Conservation (phyloP, 2,113 vertebrate genomes). For the Hirundichthys speculiger region DNA sequence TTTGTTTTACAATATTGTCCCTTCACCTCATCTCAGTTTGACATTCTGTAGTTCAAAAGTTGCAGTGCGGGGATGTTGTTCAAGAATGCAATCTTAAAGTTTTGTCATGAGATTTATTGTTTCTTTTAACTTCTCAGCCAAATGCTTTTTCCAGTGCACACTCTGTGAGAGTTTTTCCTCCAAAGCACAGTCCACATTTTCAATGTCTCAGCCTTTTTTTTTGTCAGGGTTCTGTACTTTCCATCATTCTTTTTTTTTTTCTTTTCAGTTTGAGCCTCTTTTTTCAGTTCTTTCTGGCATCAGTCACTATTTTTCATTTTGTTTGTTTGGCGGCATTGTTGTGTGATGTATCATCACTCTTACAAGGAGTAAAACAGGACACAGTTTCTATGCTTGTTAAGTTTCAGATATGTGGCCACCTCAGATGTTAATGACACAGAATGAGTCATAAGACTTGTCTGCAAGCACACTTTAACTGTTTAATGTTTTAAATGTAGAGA, state of each 20-base stretch:
- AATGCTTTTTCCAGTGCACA: slow-evolving; percentile 29
- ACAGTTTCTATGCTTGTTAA: background rate
- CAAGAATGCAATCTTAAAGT: slow-evolving; percentile 6
- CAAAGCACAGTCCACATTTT: slow-evolving; percentile 29
- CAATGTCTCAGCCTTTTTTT: slow-evolving; percentile 9
- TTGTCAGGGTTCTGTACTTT: slow-evolving; percentile 4
- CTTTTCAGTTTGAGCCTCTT: background rate
- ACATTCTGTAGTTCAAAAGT: background rate
- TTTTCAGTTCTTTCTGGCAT: slow-evolving; percentile 19
- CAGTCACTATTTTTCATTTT: slow-evolving; percentile 1
- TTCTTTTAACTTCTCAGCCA: slow-evolving; percentile 16
- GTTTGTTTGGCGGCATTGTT: slow-evolving; percentile 5
- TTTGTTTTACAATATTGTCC: background rate
- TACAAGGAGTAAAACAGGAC: too few species aligned
- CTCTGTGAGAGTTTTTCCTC: slow-evolving; percentile 18
- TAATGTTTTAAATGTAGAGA: slow-evolving; percentile 36
- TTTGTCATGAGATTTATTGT: slow-evolving; percentile 40
- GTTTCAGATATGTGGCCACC: background rate
- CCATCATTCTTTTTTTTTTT: background rate
- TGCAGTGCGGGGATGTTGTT: background rate
- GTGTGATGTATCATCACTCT: background rate
- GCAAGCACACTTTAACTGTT: slow-evolving; percentile 3
- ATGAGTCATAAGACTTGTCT: slow-evolving; percentile 7
- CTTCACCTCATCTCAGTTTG: background rate
- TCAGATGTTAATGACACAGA: slow-evolving; percentile 11